Conservation (phyloP, 2,888 invertebrate species). For the Nesidiocoris tenuis region DNA sequence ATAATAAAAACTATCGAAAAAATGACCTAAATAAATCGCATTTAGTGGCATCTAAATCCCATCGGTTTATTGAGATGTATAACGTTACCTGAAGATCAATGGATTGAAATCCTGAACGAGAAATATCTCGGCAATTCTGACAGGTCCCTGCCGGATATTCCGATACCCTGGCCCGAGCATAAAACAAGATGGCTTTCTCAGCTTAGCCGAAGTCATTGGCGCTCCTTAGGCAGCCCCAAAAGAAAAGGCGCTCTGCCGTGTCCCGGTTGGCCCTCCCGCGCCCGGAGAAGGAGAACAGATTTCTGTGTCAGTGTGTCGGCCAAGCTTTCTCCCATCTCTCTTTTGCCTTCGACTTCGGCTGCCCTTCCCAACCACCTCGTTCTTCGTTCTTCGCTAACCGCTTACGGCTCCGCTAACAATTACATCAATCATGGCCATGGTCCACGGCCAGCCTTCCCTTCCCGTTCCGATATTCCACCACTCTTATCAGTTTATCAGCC, state of each 20-base stretch:
- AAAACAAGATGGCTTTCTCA: not conserved
- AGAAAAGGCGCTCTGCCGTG: not conserved
- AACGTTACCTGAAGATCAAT: too few species aligned
- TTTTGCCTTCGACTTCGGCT: conserved; percentile 17
- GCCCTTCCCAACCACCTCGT: not conserved
- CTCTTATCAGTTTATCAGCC: too few species aligned
- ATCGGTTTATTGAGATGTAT: too few species aligned
- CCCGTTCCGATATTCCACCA: too few species aligned
- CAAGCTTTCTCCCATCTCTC: conserved; percentile 38
- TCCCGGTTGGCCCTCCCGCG: not conserved
- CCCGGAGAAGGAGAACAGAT: conserved; percentile 31
- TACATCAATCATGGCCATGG: conserved; percentile 37
- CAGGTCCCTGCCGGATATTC: too few species aligned
- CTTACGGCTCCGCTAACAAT: conserved; percentile 35
- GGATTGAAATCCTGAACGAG: too few species aligned
- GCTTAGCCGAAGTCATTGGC: not conserved
- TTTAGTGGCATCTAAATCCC: too few species aligned
- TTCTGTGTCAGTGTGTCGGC: conserved; percentile 34
- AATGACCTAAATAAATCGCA: too few species aligned
- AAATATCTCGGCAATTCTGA: too few species aligned
- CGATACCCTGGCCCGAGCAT: too few species aligned
- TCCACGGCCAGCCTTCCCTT: not conserved
- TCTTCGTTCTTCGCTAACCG: conserved; percentile 31
- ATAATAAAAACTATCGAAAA: too few species aligned
- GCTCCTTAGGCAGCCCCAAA: not conserved